Base-by-base conservation (phyloP, 2,797 vertebrate genomes). In the Australoheros facetus region DNA sequence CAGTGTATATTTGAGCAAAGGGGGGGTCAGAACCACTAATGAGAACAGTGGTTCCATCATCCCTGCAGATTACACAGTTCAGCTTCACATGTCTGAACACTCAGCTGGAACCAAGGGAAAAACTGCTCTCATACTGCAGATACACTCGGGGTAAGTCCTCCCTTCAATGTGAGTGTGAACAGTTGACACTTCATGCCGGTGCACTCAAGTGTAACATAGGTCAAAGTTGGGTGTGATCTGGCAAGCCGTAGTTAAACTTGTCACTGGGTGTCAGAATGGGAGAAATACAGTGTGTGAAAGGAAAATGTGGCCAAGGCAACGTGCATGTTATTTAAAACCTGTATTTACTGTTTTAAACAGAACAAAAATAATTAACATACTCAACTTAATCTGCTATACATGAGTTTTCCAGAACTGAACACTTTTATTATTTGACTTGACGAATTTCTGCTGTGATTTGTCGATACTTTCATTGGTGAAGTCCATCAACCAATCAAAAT, bases 1-100 rank as follows among this genome's bases (percentile, higher is more conserved):
- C 71, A 54, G 74, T 74, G 80, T 39, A 57, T 14, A 34, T 77
- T 62, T 75, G 62, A 62, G 59, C 55, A 70, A 34, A 7, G 10
- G 28, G 12, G 12, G 37, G 60, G 81, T 87, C 60, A 79, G 45
- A 79, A 32, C n/a, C 32, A 23, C 45, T 79, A 86, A 88, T 77
- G 66, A 83, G 71, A 64, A 56, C 78, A 62, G 73, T 21, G 56
- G 59, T 78, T 77, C 80, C 32, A 80, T 71, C 54, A 32, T 82
- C 78, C 30, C 55, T 54, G 69, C 48, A 56, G 59, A 60, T 74
- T 74, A 13, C 55, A 71, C 53, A 32, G 71, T 55, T 81, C 62
- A 1, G 53, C 76, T 70, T 34, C 56, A 53, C 56, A 73, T 77
- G 39, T 73, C 71, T 37, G 30, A 79, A 87, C 78, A 42, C 45